Conservation (phyloP, 2,888 invertebrate genomes). For the Ochropleura plecta region DNA sequence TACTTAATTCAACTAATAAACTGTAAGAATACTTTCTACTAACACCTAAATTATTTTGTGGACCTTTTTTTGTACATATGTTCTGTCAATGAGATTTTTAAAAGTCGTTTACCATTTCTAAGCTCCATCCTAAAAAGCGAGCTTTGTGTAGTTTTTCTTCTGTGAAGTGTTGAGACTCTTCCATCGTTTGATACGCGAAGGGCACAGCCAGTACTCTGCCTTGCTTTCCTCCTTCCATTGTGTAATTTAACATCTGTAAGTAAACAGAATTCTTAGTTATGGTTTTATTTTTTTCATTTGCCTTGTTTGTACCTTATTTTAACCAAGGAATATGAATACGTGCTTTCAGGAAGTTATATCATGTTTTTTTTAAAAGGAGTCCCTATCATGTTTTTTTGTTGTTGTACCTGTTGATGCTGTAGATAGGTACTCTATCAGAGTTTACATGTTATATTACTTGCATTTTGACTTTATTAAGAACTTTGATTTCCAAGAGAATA, state of each 20-base stretch:
- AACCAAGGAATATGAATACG: too few species aligned
- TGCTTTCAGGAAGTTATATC: too few species aligned
- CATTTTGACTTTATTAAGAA: too few species aligned
- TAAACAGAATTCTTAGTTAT: background rate
- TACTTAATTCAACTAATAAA: too few species aligned
- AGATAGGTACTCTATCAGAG: too few species aligned
- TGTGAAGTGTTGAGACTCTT: slow-evolving; percentile 38
- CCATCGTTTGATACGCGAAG: slow-evolving; percentile 42
- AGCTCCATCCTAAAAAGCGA: slow-evolving; percentile 45
- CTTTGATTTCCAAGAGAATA: too few species aligned
- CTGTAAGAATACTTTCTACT: background rate
- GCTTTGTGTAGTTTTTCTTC: slow-evolving; percentile 44
- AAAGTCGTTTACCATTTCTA: slow-evolving; percentile 46
- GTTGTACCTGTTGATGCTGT: too few species aligned
- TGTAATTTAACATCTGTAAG: slow-evolving; percentile 45
- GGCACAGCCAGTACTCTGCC: slow-evolving; percentile 28
- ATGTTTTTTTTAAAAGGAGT: too few species aligned
- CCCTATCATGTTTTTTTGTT: too few species aligned
- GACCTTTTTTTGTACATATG: background rate
- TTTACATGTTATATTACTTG: too few species aligned
- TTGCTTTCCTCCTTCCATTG: slow-evolving; percentile 22
- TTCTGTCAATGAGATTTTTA: background rate
- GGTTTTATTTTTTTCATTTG: too few species aligned
- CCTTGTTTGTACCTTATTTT: too few species aligned
- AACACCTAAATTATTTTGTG: background rate